phyloP scores from a whole-genome alignment of 2,113 vertebrate genomes.

The Rhombomys opimus region DNA sequence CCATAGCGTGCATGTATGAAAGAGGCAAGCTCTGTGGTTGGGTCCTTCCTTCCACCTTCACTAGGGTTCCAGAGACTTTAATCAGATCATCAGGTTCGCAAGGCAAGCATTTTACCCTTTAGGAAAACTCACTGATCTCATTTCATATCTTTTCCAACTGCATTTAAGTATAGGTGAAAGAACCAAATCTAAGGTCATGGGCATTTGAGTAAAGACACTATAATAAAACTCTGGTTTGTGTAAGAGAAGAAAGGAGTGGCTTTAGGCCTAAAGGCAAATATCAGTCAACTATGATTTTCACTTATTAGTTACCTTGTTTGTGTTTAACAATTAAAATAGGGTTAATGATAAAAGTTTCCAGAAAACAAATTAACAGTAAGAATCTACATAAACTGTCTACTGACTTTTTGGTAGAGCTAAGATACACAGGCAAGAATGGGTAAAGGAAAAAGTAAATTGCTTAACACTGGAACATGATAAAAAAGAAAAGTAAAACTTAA shows the following conservation, averaged over 20 bases:
- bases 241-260: neutral
- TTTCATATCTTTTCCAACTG: neutral
- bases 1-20: neutral
- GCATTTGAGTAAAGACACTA: neutral
- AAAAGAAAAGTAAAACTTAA: constrained; percentile 39
- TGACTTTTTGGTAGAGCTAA: neutral
- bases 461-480: neutral
- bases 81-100: neutral
- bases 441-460: constrained; percentile 10
- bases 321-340: neutral
- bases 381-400: neutral
- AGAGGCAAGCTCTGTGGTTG: neutral
- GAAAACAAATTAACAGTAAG: neutral
- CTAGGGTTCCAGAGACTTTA: neutral
- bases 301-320: neutral
- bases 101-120: neutral
- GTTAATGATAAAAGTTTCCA: neutral
- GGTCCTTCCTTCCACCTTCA: neutral
- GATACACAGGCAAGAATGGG: neutral
- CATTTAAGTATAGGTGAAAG: neutral
- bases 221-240: neutral
- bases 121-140: neutral
- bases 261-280: neutral
- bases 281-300: neutral
- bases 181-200: neutral